Conservation (phyloP, 30 jellyfish, hydroid and myxozoan species). For the Phacellophora camtschatica region DNA sequence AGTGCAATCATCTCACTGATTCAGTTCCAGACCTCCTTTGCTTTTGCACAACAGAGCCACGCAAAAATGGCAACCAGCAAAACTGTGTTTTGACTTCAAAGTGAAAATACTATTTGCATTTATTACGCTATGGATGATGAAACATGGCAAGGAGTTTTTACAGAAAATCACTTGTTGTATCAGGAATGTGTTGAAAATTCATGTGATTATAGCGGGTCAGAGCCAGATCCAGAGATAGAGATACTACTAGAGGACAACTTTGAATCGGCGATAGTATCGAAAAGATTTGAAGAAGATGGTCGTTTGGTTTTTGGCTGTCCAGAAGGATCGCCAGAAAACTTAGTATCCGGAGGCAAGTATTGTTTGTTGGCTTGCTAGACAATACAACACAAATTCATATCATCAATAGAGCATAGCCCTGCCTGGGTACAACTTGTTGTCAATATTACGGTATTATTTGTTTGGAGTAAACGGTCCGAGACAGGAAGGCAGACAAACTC, state of each 20-base stretch:
- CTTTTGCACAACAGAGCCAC: neutral
- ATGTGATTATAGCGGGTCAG: neutral
- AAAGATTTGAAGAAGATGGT: constrained; percentile 65
- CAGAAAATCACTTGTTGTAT: neutral
- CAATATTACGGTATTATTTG: no score
- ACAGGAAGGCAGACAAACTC: no score
- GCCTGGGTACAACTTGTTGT: no score
- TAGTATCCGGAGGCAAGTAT: neutral
- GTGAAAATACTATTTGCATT: no score
- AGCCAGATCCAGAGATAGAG: constrained; percentile 3
- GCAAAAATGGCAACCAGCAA: neutral
- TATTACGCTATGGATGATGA: neutral
- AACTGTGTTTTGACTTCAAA: neutral
- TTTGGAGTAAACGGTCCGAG: no score
- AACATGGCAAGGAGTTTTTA: constrained; percentile 15
- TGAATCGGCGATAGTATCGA: constrained; percentile 31
- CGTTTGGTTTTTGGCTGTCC: constrained; percentile 32
- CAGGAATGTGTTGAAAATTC: neutral
- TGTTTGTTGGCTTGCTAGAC: neutral
- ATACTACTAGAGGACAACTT: constrained; percentile 19
- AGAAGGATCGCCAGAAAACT: neutral
- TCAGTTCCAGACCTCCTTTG: neutral
- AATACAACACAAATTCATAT: no score
- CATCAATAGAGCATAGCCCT: no score
- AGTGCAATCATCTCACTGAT: neutral